Percentiles rank a stretch among this genome's conserved stretches.
Evolutionary conservation across 2,888 invertebrate species (phyloP).

Genomic region (Magallana nippona): DNA sequence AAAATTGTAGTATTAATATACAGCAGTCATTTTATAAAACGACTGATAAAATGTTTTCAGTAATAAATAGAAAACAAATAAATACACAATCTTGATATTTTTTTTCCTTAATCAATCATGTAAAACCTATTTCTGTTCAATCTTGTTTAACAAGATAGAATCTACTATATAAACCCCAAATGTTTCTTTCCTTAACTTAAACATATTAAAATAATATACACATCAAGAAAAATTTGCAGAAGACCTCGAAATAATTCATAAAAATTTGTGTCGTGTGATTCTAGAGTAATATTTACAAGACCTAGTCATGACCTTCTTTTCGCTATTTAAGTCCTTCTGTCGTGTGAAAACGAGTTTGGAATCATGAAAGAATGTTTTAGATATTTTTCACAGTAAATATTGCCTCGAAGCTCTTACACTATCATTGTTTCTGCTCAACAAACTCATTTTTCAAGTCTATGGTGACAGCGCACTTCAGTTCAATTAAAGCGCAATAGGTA

Average conservation of each 20-base stretch:
- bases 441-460: constrained; percentile 24
- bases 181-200: neutral
- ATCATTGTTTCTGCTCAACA: constrained; percentile 33
- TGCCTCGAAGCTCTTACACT: constrained; percentile 22
- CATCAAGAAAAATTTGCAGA: constrained; percentile 7
- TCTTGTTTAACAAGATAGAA: constrained; percentile 15
- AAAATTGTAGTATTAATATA: constrained; percentile 14
- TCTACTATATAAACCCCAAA: neutral
- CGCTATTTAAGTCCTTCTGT: neutral
- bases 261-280: constrained; percentile 19
- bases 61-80: neutral
- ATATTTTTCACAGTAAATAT: constrained; percentile 23
- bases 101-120: neutral
- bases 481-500: constrained; percentile 34
- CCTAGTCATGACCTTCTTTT: neutral
- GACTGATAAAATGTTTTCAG: neutral
- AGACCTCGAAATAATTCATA: neutral
- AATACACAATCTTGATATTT: neutral
- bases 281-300: constrained; percentile 19
- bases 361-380: neutral
- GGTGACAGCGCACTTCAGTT: constrained; percentile 31
- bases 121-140: constrained; percentile 13
- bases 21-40: neutral
- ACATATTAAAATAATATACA: constrained; percentile 4
- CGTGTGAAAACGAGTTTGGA: neutral